Evolutionary conservation across 2,113 vertebrate species (phyloP), one percentile per base, ranked within the genome.

Genomic region (Alosa alosa): DNA sequence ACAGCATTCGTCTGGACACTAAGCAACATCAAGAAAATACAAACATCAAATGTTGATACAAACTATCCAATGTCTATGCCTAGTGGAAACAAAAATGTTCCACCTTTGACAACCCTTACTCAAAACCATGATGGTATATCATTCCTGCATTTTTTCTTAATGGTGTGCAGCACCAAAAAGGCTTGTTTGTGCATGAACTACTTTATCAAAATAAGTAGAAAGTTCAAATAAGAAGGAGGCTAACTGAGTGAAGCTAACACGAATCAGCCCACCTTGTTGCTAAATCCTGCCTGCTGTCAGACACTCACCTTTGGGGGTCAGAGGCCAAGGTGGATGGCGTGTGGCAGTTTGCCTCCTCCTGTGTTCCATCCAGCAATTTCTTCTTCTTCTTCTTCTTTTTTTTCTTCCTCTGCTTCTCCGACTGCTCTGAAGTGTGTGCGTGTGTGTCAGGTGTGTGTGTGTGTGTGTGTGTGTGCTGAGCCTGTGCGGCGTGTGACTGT

Each of bases 351-450:
- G 25, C 72, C 11, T 78, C 31, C 25, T 39, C 72, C 72, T n/a
- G 10, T 17, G 31, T 36, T 39, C 25, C 72, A 36, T 78, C 36
- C 72, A 18, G 72, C 36, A 47, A 50, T 81, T 92, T 87, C 46
- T 91, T 94, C 84, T 88, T 93, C 81, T 91, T 94, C 49, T 90
- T 94, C 88, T 91, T 95, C 57, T 89, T 93, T 64, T n/a, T 31
- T 31, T 85, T 92, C 81, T 55, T 64, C 84, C 86, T 86, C 4
- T 83, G 52, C 22, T 82, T 86, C 52, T 91, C 89, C 1, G 86
- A 86, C 11, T 90, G 84, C 9, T 57, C 44, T 49, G 78, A 85
- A 49, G 8, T 46, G 78, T 1, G 20, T 41, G 31, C 4, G n/a
- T 36, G 49, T 39, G 85, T n/a, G 45, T 83, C 49, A 17, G 81